Conservation (phyloP, 2,888 invertebrate genomes). For the Pilophorus perplexus region DNA sequence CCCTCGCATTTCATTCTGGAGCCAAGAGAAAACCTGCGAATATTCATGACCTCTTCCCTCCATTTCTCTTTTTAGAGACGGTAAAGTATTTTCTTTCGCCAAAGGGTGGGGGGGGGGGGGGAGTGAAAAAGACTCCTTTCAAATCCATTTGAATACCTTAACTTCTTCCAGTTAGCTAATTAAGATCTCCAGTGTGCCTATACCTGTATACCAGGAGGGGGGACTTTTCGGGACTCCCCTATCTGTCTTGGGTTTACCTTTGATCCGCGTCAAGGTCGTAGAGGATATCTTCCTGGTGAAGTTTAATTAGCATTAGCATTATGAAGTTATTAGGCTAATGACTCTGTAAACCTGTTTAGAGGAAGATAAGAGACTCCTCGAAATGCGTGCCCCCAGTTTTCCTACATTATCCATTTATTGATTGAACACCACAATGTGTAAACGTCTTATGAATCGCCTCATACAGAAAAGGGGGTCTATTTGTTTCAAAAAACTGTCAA, state of each 20-base stretch:
- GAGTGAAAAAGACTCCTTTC: too few species aligned
- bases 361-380: background rate
- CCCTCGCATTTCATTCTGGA: conserved; percentile 12
- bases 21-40: conserved; percentile 4
- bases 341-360: background rate
- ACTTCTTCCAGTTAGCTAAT: conserved; percentile 17
- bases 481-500: too few species aligned
- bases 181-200: conserved; percentile 1
- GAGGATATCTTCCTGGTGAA: background rate
- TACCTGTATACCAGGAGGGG: too few species aligned
- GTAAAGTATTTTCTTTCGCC: conserved; percentile 5
- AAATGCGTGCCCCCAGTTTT: too few species aligned
- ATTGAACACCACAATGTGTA: too few species aligned
- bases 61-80: conserved; percentile 4
- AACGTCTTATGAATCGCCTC: too few species aligned
- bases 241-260: background rate
- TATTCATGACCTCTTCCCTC: conserved; percentile 16
- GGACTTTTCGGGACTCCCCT: background rate
- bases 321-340: conserved; percentile 12
- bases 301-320: conserved; percentile 13
- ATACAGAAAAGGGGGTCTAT: too few species aligned
- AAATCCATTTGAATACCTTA: conserved; percentile 7
- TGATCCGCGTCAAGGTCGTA: conserved; percentile 11
- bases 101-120: background rate
- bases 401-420: too few species aligned